Percentiles rank a stretch among this genome's conserved stretches.
Conservation (phyloP, 2,113 vertebrate genomes). For the Coreoperca whiteheadi region DNA sequence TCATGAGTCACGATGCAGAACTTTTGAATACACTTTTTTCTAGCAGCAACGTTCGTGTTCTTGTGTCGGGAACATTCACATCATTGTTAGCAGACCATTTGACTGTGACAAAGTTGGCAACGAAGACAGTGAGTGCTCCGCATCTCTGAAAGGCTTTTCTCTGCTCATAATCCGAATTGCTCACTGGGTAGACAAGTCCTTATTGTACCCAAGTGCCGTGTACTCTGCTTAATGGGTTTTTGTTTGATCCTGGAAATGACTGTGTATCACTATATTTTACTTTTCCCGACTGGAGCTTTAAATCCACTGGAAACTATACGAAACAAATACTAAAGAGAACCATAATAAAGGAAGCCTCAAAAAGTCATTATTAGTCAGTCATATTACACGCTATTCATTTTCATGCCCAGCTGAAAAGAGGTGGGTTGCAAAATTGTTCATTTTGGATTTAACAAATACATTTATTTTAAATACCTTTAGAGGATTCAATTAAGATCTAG, state of each 20-base stretch:
- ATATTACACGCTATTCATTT: neutral
- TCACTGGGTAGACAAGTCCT: slow-evolving; percentile 29
- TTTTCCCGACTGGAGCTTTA: neutral
- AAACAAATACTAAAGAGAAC: neutral
- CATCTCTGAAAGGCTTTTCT: slow-evolving; percentile 13
- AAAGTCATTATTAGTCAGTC: neutral
- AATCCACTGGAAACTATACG: neutral
- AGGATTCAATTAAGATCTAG: neutral
- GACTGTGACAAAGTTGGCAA: slow-evolving; percentile 46
- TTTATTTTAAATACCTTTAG: neutral
- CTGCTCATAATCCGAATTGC: slow-evolving; percentile 29
- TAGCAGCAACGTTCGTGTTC: neutral
- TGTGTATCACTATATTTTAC: neutral
- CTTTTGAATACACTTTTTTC: neutral
- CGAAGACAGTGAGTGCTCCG: neutral
- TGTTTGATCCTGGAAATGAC: neutral
- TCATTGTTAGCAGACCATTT: slow-evolving; percentile 26
- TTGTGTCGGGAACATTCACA: slow-evolving; percentile 25
- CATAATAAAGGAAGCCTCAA: neutral
- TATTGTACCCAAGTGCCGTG: neutral
- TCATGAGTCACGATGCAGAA: neutral
- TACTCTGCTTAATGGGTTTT: slow-evolving; percentile 1
- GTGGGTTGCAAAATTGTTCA: neutral
- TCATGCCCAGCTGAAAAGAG: slow-evolving; percentile 7
- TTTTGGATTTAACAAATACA: neutral